Conservation (phyloP, 2,113 vertebrate species). For the Mastomys coucha region DNA sequence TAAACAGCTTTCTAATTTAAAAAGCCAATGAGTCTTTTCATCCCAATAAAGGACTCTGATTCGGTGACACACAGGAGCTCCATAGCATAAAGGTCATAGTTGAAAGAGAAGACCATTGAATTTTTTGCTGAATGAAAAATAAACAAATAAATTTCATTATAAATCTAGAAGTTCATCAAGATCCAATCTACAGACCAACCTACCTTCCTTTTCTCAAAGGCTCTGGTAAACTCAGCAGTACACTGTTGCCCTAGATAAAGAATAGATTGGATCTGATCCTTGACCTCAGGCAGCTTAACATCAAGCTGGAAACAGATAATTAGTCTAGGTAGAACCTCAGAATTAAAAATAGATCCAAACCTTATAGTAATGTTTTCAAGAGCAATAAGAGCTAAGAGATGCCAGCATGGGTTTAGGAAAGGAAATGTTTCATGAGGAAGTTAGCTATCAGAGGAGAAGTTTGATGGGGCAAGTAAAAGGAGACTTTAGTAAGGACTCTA, state of each 20-base stretch:
- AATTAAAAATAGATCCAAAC: not conserved
- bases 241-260: conserved; percentile 30
- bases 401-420: not conserved
- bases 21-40: conserved; percentile 40
- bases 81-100: not conserved
- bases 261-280: not conserved
- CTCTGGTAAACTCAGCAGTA: not conserved
- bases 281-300: conserved; percentile 26
- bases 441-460: not conserved
- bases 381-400: not conserved
- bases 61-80: not conserved
- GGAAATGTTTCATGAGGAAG: not conserved
- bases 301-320: conserved; percentile 38
- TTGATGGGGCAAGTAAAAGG: not conserved
- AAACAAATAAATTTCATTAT: conserved; percentile 20
- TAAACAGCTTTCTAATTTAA: conserved; percentile 71
- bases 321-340: not conserved
- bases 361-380: conserved; percentile 10
- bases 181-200: conserved; percentile 60
- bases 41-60: not conserved
- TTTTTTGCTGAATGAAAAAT: not conserved
- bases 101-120: conserved; percentile 17
- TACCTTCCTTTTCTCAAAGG: conserved; percentile 10
- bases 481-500: not conserved
- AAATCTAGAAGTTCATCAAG: conserved; percentile 30